Evolutionary conservation across 2,797 vertebrate species (phyloP), one percentile per base, ranked within the genome.

Genomic region (Platalea minor): DNA sequence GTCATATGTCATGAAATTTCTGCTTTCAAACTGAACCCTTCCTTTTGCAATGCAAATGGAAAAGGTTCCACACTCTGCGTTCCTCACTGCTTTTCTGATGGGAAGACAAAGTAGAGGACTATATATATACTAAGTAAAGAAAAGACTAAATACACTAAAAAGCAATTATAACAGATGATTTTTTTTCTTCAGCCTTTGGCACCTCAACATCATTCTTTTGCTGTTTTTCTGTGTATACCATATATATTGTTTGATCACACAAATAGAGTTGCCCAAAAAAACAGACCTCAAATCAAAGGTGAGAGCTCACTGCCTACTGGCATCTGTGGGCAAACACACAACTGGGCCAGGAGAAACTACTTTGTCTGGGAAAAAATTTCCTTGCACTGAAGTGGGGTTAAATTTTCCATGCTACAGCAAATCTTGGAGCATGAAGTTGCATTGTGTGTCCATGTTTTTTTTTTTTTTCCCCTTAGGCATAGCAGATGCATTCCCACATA

Each of bases 401-500:
- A 70, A 50, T 37, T 72, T 60, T 60, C 60, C 23, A 6, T 12
- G n/a, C 9, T 51, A 48, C 48, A 86, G 20, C 23, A 57, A 48
- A 86, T 45, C 57, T 28, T 24, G 41, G 31, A 81, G 50, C 28
- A n/a, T 48, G 13, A 68, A 51, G 8, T 53, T 41, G 48, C 19
- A 19, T 3, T 53, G 12, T 43, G 35, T 37, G 37, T 20, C 20
- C 16, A 25, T 13, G 46, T 9, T 5, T 10, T 7, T 5, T 6
- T 54, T 51, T 18, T 25, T 7, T 3, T 35, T 35, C 4, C 54
- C 29, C 70, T 76, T 14, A 59, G 46, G 24, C 46, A 79, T 1
- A 65, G 37, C 50, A 61, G 72, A 65, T 0, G 2, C 11, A 7
- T 33, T 70, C 21, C 50, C 33, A 45, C 0, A 0, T 45, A 43